Percentiles rank a stretch among this genome's conserved stretches.
These are phyloP conservation scores for Acanthochromis polyacanthus DNA, from an alignment of 2,113 vertebrate species.

Conservation along the genomic window DNA sequence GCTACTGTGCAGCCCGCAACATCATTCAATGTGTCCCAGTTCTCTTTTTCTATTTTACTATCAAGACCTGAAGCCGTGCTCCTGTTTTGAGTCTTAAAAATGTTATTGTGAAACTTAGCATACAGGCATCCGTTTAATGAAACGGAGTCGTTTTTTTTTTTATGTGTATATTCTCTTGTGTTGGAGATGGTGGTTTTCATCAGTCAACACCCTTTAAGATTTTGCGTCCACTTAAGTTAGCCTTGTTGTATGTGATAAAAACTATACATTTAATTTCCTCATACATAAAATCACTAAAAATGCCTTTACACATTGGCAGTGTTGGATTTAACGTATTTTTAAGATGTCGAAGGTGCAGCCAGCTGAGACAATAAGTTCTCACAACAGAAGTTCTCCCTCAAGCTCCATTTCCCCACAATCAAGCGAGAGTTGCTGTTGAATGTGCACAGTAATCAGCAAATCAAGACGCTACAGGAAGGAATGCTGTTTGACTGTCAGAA, in stretches of 20 bases:
- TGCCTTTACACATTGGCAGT: not conserved
- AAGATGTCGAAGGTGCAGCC: slow-evolving; percentile 10
- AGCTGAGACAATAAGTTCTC: slow-evolving; percentile 12
- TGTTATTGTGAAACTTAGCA: not conserved
- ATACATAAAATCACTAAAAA: slow-evolving; percentile 1
- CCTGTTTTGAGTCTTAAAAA: not conserved
- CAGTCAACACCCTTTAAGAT: not conserved
- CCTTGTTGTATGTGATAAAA: not conserved
- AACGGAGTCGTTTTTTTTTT: not conserved
- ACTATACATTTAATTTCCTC: not conserved
- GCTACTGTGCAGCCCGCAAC: too few species aligned
- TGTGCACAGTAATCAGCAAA: slow-evolving; percentile 14
- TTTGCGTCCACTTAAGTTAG: not conserved
- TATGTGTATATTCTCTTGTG: too few species aligned
- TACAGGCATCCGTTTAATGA: not conserved
- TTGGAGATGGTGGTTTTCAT: not conserved
- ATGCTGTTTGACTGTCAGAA: not conserved
- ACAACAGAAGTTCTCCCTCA: not conserved
- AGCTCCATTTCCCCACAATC: slow-evolving; percentile 28
- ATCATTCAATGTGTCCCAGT: not conserved
- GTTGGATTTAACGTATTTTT: slow-evolving; percentile 3
- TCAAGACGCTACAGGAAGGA: not conserved
- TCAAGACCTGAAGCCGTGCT: not conserved
- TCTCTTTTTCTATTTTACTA: not conserved
- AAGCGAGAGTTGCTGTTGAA: not conserved